Evolutionary conservation across 2,113 vertebrate genomes (phyloP).

Genomic region (Syrrhaptes paradoxus): DNA sequence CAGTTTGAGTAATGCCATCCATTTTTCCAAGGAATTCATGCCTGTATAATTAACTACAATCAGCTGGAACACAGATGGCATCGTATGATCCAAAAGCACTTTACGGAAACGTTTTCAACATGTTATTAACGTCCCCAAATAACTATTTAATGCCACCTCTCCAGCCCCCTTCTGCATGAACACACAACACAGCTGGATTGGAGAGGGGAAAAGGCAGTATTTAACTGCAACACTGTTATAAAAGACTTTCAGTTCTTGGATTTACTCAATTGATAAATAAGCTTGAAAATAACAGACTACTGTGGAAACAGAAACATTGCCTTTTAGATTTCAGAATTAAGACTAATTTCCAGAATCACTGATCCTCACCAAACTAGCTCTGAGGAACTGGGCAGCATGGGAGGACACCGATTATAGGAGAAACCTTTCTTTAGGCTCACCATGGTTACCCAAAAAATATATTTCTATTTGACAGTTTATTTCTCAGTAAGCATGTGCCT

Average conservation of each 20-base stretch:
- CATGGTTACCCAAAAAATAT: background rate
- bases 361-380: background rate
- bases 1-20: background rate
- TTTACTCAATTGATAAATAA: conserved; percentile 41
- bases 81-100: conserved; percentile 2
- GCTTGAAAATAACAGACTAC: conserved; percentile 21
- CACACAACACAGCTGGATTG: conserved; percentile 64
- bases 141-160: conserved; percentile 21
- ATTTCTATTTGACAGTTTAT: background rate
- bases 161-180: background rate
- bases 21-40: conserved; percentile 19
- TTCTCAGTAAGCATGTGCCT: background rate
- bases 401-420: background rate
- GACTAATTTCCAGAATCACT: conserved; percentile 2
- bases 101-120: conserved; percentile 5
- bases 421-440: background rate
- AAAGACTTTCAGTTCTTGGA: background rate
- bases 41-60: conserved; percentile 56
- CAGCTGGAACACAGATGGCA: conserved; percentile 60
- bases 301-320: background rate
- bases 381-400: background rate
- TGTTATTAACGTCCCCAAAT: conserved; percentile 57
- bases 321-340: background rate
- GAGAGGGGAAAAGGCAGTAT: background rate
- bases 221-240: background rate